phyloP scores from a whole-genome alignment of 2,113 vertebrate species.

The Hydrolagus affinis region DNA sequence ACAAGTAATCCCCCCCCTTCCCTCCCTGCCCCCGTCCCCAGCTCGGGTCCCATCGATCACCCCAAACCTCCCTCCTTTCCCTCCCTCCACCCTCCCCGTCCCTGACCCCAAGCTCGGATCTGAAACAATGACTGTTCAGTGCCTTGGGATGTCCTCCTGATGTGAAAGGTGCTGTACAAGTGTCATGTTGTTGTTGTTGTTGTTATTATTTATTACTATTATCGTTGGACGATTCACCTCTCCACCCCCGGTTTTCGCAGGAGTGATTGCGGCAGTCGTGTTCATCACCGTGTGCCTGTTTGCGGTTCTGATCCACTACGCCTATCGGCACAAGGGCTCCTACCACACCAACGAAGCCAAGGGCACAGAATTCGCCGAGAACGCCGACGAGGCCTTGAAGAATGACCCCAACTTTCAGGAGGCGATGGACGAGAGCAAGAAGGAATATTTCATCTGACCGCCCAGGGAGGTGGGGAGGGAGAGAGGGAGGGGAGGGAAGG shows the following conservation, averaged over 20 bases:
- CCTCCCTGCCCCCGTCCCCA: too few relatives aligned
- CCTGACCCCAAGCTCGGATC: too few relatives aligned
- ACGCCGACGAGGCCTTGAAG: slow-evolving; percentile 55
- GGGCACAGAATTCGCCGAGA: slow-evolving; percentile 72
- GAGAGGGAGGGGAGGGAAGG: too few relatives aligned
- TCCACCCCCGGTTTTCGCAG: slow-evolving; percentile 50
- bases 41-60: too few relatives aligned
- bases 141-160: too few relatives aligned
- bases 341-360: slow-evolving; percentile 77
- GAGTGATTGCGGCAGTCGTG: slow-evolving; percentile 53
- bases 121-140: too few relatives aligned
- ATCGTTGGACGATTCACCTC: slow-evolving; percentile 13
- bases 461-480: too few relatives aligned
- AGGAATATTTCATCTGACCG: slow-evolving; percentile 85
- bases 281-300: slow-evolving; percentile 60
- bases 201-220: slow-evolving; percentile 27
- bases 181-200: too few relatives aligned
- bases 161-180: too few relatives aligned
- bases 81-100: too few relatives aligned
- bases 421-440: slow-evolving; percentile 62
- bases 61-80: too few relatives aligned
- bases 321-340: slow-evolving; percentile 64
- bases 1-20: too few relatives aligned
- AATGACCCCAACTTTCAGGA: slow-evolving; percentile 61
- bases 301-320: slow-evolving; percentile 52